phyloP scores from a whole-genome alignment of 2,113 vertebrate genomes.

The Callocephalon fimbriatum region DNA sequence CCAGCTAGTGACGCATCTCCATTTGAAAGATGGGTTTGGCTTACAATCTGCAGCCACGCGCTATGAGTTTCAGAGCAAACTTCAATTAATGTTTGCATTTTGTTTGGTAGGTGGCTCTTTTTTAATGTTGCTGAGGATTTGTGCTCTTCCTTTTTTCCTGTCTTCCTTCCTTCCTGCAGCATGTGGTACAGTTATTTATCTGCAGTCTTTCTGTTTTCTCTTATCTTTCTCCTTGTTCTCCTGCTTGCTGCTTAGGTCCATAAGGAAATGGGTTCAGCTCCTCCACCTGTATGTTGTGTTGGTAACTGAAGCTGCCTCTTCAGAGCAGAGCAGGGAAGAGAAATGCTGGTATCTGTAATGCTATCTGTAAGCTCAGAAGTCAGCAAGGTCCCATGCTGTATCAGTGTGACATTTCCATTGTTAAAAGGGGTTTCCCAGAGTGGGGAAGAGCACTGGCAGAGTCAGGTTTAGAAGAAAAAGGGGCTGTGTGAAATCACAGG shows the following conservation, averaged over 20 bases:
- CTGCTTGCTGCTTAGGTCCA: not conserved
- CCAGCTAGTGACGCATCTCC: not conserved
- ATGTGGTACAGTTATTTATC: not conserved
- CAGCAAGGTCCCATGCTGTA: not conserved
- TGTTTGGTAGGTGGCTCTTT: not conserved
- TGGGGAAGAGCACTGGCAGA: not conserved
- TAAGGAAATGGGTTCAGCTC: not conserved
- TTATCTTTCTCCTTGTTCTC: not conserved
- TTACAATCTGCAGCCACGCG: not conserved
- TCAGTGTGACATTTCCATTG: not conserved
- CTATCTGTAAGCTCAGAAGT: not conserved
- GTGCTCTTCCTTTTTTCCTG: not conserved
- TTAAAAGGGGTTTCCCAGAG: not conserved
- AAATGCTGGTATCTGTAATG: accelerated
- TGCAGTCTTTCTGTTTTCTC: not conserved
- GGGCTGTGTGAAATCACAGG: not conserved
- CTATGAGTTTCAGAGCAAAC: not conserved
- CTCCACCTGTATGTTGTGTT: not conserved
- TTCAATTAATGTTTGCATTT: not conserved
- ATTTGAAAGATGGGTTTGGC: not conserved
- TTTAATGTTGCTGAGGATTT: not conserved
- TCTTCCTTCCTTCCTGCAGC: not conserved
- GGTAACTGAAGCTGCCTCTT: not conserved
- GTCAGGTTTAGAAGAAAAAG: not conserved
- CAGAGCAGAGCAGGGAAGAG: not conserved